Conservation (phyloP, 2,888 invertebrate genomes). For the Stenurella melanura region DNA sequence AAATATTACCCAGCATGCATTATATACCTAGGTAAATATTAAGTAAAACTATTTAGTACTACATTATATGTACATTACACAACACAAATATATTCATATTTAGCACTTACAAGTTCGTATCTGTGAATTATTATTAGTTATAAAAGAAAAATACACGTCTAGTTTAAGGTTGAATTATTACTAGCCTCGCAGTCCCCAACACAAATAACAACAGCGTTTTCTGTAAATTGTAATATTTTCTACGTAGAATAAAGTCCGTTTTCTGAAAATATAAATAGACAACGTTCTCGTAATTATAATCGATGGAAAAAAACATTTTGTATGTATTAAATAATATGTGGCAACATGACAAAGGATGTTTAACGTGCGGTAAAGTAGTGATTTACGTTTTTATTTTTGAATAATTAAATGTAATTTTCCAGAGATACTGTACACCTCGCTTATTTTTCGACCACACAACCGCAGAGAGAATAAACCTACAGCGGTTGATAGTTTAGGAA, state of each 20-base stretch:
- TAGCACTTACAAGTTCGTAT: background rate
- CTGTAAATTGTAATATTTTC: background rate
- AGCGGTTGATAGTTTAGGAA: no score
- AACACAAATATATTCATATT: background rate
- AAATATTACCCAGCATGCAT: background rate
- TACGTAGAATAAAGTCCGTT: slow-evolving; percentile 3
- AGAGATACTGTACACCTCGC: no score
- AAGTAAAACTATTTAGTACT: background rate
- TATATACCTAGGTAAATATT: background rate
- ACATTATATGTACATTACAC: background rate
- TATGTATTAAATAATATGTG: background rate
- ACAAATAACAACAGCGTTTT: background rate
- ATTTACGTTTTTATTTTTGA: no score
- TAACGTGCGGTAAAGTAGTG: no score
- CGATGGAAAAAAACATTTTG: background rate
- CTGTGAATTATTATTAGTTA: background rate
- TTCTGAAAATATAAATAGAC: slow-evolving; percentile 17
- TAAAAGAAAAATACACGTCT: background rate
- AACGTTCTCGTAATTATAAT: background rate
- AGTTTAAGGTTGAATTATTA: background rate
- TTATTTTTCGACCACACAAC: no score
- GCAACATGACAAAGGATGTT: no score
- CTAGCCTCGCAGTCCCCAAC: background rate
- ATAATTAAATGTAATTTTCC: no score
- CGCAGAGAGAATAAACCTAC: no score